Base-by-base conservation (phyloP, 1,140 invertebrate genomes). In the Medauroidea extradentata region DNA sequence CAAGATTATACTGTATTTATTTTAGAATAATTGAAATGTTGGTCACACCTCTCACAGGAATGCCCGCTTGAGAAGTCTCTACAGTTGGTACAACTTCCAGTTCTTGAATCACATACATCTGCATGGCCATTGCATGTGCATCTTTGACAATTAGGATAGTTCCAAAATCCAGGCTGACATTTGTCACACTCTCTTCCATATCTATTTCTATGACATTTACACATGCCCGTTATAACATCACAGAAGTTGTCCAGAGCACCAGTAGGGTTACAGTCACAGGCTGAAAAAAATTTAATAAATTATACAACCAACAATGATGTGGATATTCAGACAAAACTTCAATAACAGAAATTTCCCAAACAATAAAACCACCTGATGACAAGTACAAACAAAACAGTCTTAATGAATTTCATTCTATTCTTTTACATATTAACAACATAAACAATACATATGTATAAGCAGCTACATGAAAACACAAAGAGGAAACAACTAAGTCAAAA, bases 61-160 rank as follows among this genome's bases (percentile, higher is more conserved):
- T 87, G 83, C 11, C 96, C 96, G 59, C 85, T 86, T 0, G 96
- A 96, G 58, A 81, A 87, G 71, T 98, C 93, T 60, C 83, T 80
- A 72, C 98, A 99, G 59, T 88, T 83, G 44, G 88, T 83, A 78
- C 98, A 99, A 23, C 83, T 83, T n/a, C 98, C 98, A 1, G 90
- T 95, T 43, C 81, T 80, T 2, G 95, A 84, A 71, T 99, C 93
- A 77, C 98, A 99, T 56, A 81, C 86, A 60, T 96, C 90, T 0
- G 96, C 93, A 75, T 98, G 95, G 0, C 96, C 96, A 72, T 99
- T 96, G 76, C 98, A 99, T 65, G 96, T 86, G 75, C 98, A 99
- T 34, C 87, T 83, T 66, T 90, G 83, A 73, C 98, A 99, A 64
- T 94, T 88, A 0, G 97, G 97, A 81, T 98, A 96, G 69, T 92